phyloP scores from a whole-genome alignment of 2,888 invertebrate species.

The Phragmatobia fuliginosa region DNA sequence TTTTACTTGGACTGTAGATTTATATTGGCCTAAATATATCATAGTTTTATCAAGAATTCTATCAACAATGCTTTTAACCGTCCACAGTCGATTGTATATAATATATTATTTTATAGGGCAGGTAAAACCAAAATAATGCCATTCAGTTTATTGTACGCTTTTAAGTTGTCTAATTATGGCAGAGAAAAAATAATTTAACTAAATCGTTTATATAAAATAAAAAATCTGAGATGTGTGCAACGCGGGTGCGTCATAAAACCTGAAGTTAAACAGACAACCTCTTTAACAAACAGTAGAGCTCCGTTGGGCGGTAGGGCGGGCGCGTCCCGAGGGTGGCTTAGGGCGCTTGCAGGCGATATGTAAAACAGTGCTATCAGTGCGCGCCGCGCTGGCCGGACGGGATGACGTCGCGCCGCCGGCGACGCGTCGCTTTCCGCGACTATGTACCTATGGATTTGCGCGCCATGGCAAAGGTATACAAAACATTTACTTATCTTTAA shows the following conservation, averaged over 20 bases:
- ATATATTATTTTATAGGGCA: too few relatives aligned
- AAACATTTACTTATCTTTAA: constrained; percentile 10
- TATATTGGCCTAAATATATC: not conserved
- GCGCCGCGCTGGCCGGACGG: constrained; percentile 71
- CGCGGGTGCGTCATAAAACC: constrained; percentile 45
- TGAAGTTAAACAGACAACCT: constrained; percentile 42
- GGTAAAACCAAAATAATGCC: too few relatives aligned
- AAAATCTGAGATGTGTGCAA: constrained; percentile 32
- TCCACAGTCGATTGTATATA: not conserved
- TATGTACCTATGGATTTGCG: constrained; percentile 82
- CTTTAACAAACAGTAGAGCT: constrained; percentile 42
- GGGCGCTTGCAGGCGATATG: constrained; percentile 39
- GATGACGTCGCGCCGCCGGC: constrained; percentile 80
- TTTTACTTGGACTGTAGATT: not conserved
- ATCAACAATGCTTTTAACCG: too few relatives aligned
- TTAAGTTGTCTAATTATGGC: constrained; percentile 9
- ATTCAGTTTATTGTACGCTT: too few relatives aligned
- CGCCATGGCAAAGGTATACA: constrained; percentile 81
- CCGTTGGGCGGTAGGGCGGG: constrained; percentile 38
- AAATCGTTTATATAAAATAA: constrained; percentile 19
- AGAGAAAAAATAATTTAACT: constrained; percentile 19
- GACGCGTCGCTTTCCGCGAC: constrained; percentile 82
- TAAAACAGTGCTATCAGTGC: constrained; percentile 61
- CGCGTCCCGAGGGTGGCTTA: constrained; percentile 41
- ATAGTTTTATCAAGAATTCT: not conserved